Percentiles rank a stretch among this genome's conserved stretches.
Conservation (phyloP, 1,140 invertebrate species). For the Odontomachus brunneus region DNA sequence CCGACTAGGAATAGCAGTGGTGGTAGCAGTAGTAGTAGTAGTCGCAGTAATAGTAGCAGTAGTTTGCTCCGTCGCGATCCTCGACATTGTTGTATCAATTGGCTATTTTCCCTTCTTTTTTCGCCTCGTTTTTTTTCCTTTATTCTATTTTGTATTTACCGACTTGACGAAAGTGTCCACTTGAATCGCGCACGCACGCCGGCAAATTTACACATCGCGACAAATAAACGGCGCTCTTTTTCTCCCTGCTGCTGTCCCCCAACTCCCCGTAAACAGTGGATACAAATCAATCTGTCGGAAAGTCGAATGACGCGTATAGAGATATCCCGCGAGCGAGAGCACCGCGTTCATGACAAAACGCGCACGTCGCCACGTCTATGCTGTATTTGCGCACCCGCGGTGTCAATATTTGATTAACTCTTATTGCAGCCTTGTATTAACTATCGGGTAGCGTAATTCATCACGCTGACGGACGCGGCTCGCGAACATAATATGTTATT, state of each 20-base stretch:
- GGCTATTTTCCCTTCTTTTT: too few relatives aligned
- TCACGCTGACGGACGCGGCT: neutral
- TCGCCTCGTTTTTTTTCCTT: neutral
- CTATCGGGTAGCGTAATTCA: neutral
- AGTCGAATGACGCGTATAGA: neutral
- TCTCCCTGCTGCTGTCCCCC: too few relatives aligned
- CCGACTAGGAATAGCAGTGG: neutral
- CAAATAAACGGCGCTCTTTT: constrained; percentile 14
- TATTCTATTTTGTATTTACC: constrained; percentile 24
- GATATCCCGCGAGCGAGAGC: constrained; percentile 1
- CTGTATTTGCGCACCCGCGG: neutral
- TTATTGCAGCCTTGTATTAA: neutral
- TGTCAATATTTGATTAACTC: constrained; percentile 24
- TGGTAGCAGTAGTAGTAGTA: neutral
- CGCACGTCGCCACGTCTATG: too few relatives aligned
- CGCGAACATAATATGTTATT: neutral
- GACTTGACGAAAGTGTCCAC: constrained; percentile 4
- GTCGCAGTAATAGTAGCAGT: neutral
- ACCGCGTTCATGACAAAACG: too few relatives aligned
- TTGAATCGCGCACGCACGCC: too few relatives aligned
- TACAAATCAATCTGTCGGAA: constrained; percentile 22
- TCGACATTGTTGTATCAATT: neutral
- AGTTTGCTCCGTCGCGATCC: neutral
- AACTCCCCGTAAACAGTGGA: constrained; percentile 14
- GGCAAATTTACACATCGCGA: too few relatives aligned